Percentiles rank a stretch among this genome's conserved stretches.
phyloP scores from a whole-genome alignment of 2,888 invertebrate species.

The Xestoiulus laeticollis region DNA sequence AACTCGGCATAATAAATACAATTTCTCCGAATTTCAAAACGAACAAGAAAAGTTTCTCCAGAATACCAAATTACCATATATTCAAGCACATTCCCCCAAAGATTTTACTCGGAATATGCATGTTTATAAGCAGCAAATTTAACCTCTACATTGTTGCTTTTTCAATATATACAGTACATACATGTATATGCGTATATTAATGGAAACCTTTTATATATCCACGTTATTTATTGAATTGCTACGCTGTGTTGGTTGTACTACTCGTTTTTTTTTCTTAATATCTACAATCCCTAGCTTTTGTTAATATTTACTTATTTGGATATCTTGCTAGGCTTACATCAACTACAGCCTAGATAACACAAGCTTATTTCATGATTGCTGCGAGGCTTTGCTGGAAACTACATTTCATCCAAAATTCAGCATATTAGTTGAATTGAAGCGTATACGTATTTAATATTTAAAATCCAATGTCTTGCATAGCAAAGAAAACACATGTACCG shows the following conservation, averaged over 20 bases:
- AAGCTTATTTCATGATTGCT: background rate
- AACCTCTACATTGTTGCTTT: background rate
- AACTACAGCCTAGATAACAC: background rate
- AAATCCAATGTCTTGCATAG: background rate
- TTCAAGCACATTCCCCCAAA: background rate
- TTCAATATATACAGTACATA: too few species aligned
- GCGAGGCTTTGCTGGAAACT: background rate
- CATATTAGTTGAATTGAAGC: background rate
- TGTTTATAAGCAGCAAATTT: background rate
- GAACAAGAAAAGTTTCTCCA: background rate
- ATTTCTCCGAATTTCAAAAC: constrained; percentile 7
- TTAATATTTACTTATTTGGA: background rate
- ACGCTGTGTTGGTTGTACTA: too few species aligned
- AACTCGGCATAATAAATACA: constrained; percentile 15
- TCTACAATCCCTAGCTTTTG: too few species aligned
- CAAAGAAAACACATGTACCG: background rate
- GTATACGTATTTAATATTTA: background rate
- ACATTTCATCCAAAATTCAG: background rate
- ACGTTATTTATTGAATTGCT: too few species aligned
- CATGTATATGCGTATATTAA: too few species aligned
- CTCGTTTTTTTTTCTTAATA: too few species aligned
- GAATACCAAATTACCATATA: constrained; percentile 2
- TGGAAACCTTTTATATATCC: too few species aligned
- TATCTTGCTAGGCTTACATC: background rate
- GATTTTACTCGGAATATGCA: background rate